Base-by-base conservation (phyloP, 2,888 invertebrate species). In the Phlogophora meticulosa region DNA sequence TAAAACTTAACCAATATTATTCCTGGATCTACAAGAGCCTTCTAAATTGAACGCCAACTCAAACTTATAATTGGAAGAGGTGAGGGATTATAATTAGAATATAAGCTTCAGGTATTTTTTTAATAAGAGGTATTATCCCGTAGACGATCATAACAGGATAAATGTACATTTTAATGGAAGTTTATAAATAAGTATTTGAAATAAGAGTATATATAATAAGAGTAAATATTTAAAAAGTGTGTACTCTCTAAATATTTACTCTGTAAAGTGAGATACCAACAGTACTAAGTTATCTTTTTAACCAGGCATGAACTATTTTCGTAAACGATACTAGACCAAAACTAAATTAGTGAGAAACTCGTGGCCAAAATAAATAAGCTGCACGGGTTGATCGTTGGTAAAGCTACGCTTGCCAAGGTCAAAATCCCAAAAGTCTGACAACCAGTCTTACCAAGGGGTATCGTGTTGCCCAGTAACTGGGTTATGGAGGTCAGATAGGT, bases 21-120 rank as follows among this genome's bases (percentile, higher is more conserved):
- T 34, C 48, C 24, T 48, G 22, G 42, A 36, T 28, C n/a, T 13
- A 22, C 42, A 22, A 28, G 22, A 59, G 28, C 28, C 28, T 28
- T 17, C 15, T 17, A 15, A 46, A 32, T 59, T 46, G 28, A 63
- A 15, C 62, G n/a, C 36, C 4, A 17, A 43, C 13, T 38, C 42
- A 28, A 67, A 67, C 22, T 67, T 51, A 71, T 68, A 71, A 71
- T 60, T 60, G 38, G 49, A 51, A 60, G 38, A 45, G 49, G 61
- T 71, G 32, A 51, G 49, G 36, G 34, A 38, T 59, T 17, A 22
- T 43, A 49, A 70, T 67, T 67, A 67, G 22, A 43, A 57, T 32
- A 32, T 15, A 53, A 45, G 17, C 4, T 32, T 15, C 11, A 20
- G 1, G 5, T 45, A 43, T 45, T 67, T 24, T 43, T 28, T 28